Evolutionary conservation across 2,113 vertebrate genomes (phyloP).

Genomic region (Gobio gobio): DNA sequence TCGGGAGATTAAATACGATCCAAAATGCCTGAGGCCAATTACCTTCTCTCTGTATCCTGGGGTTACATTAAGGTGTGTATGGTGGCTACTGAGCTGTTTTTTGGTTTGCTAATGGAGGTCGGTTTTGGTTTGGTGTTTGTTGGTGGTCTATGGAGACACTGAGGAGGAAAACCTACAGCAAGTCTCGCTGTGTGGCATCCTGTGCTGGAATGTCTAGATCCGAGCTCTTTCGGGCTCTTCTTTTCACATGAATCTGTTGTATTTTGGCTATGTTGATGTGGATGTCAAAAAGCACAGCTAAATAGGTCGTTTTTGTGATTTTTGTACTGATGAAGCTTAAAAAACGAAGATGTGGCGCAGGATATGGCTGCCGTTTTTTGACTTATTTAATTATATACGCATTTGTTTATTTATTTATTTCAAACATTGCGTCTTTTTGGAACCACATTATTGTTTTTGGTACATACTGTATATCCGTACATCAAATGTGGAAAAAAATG

Average conservation of each 20-base stretch:
- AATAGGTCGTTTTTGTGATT: neutral
- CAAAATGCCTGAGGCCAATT: constrained; percentile 85
- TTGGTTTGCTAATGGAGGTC: constrained; percentile 28
- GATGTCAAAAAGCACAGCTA: neutral
- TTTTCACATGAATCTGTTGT: neutral
- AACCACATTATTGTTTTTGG: neutral
- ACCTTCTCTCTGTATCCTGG: constrained; percentile 83
- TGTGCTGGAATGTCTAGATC: constrained; percentile 52
- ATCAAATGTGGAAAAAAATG: neutral
- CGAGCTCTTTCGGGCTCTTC: constrained; percentile 7
- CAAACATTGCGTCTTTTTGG: constrained; percentile 25
- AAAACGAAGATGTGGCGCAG: constrained; percentile 49
- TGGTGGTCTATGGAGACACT: constrained; percentile 49
- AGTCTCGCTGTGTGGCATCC: constrained; percentile 40
- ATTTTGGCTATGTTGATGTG: constrained; percentile 7
- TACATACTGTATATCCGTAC: neutral
- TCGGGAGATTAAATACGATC: constrained; percentile 73
- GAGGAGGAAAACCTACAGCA: constrained; percentile 22
- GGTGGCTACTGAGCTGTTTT: constrained; percentile 23
- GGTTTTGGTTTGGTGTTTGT: constrained; percentile 34
- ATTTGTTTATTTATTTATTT: constrained; percentile 57
- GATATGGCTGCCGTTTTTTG: constrained; percentile 55
- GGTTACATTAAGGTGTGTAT: constrained; percentile 84
- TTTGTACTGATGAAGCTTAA: neutral
- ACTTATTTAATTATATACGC: constrained; percentile 58